Evolutionary conservation across 2,888 invertebrate species (phyloP).

Genomic region (Sycophila texana): DNA sequence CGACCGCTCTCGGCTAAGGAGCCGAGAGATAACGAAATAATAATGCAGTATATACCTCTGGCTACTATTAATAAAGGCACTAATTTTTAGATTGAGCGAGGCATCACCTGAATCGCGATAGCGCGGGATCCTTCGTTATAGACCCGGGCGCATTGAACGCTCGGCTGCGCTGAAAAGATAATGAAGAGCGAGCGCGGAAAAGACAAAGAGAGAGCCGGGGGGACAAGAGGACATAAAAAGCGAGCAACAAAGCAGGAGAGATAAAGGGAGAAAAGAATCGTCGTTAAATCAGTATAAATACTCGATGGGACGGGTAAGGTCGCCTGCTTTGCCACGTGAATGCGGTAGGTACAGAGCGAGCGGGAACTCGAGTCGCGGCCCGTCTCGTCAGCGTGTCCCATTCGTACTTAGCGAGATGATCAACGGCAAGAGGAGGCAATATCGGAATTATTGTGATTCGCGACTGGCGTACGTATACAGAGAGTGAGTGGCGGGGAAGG

Average conservation of each 20-base stretch:
- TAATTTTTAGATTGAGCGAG: conserved; percentile 41
- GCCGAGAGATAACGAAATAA: conserved; percentile 47
- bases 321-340: conserved; percentile 9
- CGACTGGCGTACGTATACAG: conserved; percentile 48
- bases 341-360: conserved; percentile 2
- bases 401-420: conserved; percentile 72
- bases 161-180: conserved; percentile 35
- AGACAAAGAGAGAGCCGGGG: conserved; percentile 1
- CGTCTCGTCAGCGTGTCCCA: conserved; percentile 63
- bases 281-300: conserved; percentile 57
- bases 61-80: conserved; percentile 42
- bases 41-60: neutral
- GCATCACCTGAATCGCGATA: conserved; percentile 24
- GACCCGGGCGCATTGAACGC: conserved; percentile 23
- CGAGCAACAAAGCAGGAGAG: conserved; percentile 43
- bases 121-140: neutral
- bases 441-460: conserved; percentile 75
- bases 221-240: conserved; percentile 15
- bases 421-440: conserved; percentile 73
- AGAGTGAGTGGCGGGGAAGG: neutral
- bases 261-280: conserved; percentile 47
- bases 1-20: neutral
- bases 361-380: conserved; percentile 46
- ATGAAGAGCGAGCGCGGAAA: conserved; percentile 35
- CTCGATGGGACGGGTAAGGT: conserved; percentile 46